These are phyloP conservation scores for Psephotus haematonotus DNA, from an alignment of 2,113 vertebrate species.

Conservation along the genomic window DNA sequence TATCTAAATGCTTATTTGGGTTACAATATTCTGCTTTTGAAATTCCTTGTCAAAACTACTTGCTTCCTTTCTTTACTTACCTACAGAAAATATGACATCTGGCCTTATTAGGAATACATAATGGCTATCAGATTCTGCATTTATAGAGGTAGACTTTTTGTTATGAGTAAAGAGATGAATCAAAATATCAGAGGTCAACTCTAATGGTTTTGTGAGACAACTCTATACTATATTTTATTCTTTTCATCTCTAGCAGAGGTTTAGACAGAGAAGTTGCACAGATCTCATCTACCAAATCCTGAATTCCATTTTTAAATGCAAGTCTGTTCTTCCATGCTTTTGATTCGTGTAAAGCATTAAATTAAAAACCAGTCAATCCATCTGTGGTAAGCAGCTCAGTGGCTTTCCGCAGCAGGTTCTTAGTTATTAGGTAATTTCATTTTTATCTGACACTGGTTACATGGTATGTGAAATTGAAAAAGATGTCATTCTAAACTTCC, in stretches of 20 bases:
- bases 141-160: neutral
- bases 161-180: neutral
- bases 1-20: neutral
- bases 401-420: neutral
- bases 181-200: neutral
- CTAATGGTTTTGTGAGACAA: neutral
- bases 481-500: neutral
- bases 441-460: neutral
- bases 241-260: neutral
- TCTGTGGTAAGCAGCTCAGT: neutral
- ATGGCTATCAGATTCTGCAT: neutral
- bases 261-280: neutral
- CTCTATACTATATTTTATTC: neutral
- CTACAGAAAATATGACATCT: neutral
- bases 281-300: neutral
- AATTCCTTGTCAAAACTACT: neutral
- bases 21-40: neutral
- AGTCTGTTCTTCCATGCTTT: neutral
- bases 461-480: neutral
- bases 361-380: neutral
- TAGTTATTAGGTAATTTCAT: neutral
- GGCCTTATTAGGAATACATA: accelerated
- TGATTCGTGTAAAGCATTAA: neutral
- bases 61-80: neutral
- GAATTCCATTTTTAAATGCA: neutral